phyloP scores from a whole-genome alignment of 2,113 vertebrate species.

The Dolichallabes microphthalmus region DNA sequence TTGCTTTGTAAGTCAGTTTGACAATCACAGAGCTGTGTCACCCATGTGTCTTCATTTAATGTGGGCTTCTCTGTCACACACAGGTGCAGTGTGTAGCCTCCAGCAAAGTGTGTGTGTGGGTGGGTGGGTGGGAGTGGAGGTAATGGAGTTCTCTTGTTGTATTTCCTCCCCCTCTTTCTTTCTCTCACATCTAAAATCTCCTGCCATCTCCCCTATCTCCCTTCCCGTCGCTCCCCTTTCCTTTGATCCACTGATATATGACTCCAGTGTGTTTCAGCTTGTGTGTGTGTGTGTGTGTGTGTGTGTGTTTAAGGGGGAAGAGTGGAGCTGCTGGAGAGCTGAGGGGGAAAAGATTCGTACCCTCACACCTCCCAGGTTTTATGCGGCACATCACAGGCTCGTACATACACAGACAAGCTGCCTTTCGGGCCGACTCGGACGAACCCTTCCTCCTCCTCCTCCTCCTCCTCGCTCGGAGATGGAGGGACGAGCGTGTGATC shows the following conservation, averaged over 20 bases:
- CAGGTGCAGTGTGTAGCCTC: constrained; percentile 44
- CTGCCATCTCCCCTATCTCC: constrained; percentile 17
- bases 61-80: constrained; percentile 33
- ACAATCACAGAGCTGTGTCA: background rate
- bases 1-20: background rate
- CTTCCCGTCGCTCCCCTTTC: constrained; percentile 9
- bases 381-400: constrained; percentile 4
- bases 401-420: constrained; percentile 20
- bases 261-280: constrained; percentile 17
- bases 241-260: constrained; percentile 30
- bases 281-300: constrained; percentile 3
- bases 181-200: constrained; percentile 29
- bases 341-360: background rate
- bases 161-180: background rate
- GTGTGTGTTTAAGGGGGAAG: constrained; percentile 13
- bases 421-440: constrained; percentile 18
- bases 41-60: constrained; percentile 22
- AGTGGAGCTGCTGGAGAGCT: background rate
- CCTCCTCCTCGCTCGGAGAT: background rate
- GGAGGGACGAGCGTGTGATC: constrained; percentile 19
- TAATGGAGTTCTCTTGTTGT: constrained; percentile 29
- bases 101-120: constrained; percentile 36
- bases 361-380: background rate
- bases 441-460: constrained; percentile 5
- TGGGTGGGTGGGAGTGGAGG: constrained; percentile 23